These are phyloP conservation scores for Varecia variegata DNA, from an alignment of 2,797 vertebrate genomes.

Conservation along the genomic window DNA sequence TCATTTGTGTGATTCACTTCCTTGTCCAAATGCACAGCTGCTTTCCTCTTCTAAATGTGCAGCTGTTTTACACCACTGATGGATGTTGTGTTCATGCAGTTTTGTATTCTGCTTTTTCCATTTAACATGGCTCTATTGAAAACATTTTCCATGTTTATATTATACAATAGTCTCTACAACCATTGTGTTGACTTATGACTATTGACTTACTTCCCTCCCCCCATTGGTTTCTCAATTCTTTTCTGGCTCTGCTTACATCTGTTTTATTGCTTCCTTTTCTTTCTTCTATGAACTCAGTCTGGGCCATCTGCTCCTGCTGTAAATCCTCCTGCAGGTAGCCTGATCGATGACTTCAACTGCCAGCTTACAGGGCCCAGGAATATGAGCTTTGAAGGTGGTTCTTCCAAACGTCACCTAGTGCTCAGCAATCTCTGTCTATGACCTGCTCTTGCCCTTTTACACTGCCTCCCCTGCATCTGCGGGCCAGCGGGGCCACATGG, in stretches of 20 bases:
- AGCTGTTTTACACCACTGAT: background rate
- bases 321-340: background rate
- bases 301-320: background rate
- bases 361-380: background rate
- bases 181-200: background rate
- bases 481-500: background rate
- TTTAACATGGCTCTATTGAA: background rate
- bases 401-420: background rate
- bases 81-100: background rate
- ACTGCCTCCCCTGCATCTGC: rapidly evolving
- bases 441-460: background rate
- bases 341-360: background rate
- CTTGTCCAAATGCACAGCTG: background rate
- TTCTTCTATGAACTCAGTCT: background rate
- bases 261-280: background rate
- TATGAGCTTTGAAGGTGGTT: background rate
- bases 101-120: background rate
- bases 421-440: rapidly evolving
- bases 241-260: background rate
- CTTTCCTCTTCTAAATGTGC: background rate
- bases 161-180: background rate
- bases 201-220: background rate
- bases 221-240: background rate
- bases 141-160: background rate
- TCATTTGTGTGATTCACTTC: background rate